A percentile compares a stretch with the other conserved stretches of the same genome.
These are phyloP conservation scores for Romanomermis culicivorax DNA, from an alignment of 2,888 invertebrate genomes.

Conservation along the genomic window DNA sequence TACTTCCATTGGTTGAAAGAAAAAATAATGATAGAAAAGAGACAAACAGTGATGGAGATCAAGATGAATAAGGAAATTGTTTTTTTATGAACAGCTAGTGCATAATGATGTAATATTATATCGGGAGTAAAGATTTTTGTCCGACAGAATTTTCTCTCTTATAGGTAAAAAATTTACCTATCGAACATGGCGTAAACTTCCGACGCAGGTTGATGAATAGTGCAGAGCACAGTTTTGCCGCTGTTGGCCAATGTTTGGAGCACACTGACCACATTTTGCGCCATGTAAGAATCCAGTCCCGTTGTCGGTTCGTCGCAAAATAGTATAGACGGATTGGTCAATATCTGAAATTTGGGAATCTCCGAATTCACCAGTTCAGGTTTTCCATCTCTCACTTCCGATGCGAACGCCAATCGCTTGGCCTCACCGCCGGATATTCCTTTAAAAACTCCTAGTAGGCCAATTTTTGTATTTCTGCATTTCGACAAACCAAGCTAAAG, in stretches of 20 bases:
- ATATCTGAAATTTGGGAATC: too few species aligned
- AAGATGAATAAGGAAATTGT: too few species aligned
- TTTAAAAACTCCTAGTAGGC: conserved; percentile 60
- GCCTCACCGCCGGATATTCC: conserved; percentile 89
- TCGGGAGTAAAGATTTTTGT: too few species aligned
- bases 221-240: conserved; percentile 26
- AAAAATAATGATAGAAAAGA: too few species aligned
- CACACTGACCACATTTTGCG: conserved; percentile 67
- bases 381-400: too few species aligned
- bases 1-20: too few species aligned
- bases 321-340: conserved; percentile 79
- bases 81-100: too few species aligned
- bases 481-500: conserved; percentile 59
- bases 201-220: conserved; percentile 27
- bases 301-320: conserved; percentile 96
- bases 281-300: conserved; percentile 88
- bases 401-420: conserved; percentile 78
- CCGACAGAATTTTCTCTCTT: too few species aligned
- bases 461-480: conserved; percentile 73
- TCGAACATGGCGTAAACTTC: conserved; percentile 25
- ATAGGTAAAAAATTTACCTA: too few species aligned
- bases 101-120: too few species aligned
- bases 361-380: too few species aligned
- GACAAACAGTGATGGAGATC: too few species aligned
- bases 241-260: conserved; percentile 23